Conservation (phyloP, 2,888 invertebrate species). For the Actias luna region DNA sequence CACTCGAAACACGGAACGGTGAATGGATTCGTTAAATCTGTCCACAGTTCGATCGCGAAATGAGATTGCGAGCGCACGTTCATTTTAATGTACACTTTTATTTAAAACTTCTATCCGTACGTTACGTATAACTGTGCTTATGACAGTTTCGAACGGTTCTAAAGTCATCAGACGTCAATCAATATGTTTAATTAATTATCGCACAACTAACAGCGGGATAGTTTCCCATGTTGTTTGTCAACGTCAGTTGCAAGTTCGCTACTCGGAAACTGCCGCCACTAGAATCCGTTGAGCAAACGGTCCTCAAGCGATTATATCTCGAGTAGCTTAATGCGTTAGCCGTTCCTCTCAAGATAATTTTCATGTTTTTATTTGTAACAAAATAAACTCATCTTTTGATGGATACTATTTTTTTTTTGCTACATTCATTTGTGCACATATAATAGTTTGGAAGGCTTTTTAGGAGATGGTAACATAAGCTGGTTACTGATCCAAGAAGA, state of each 20-base stretch:
- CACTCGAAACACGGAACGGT: too few relatives aligned
- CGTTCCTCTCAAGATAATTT: conserved; percentile 4
- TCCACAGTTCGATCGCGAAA: too few relatives aligned
- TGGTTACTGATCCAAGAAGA: too few relatives aligned
- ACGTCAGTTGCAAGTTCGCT: conserved; percentile 37
- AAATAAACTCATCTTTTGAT: too few relatives aligned
- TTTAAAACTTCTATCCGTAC: background rate
- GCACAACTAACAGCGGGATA: conserved; percentile 21
- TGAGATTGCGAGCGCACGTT: too few relatives aligned
- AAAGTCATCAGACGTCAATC: conserved; percentile 22
- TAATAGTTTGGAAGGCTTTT: too few relatives aligned
- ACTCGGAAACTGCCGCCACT: conserved; percentile 23
- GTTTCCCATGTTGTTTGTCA: conserved; percentile 32
- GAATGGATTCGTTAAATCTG: too few relatives aligned
- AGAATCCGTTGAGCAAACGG: conserved; percentile 31
- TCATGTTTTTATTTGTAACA: too few relatives aligned
- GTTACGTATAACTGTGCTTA: background rate
- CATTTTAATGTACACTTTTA: too few relatives aligned
- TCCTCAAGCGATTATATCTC: conserved; percentile 19
- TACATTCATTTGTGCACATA: too few relatives aligned
- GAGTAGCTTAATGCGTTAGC: conserved; percentile 10
- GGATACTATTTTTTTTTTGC: too few relatives aligned
- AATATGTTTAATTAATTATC: conserved; percentile 42
- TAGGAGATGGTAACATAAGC: too few relatives aligned
- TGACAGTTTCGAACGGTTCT: conserved; percentile 6